Conservation (phyloP, 2,888 invertebrate genomes). For the Eupithecia subumbrata region DNA sequence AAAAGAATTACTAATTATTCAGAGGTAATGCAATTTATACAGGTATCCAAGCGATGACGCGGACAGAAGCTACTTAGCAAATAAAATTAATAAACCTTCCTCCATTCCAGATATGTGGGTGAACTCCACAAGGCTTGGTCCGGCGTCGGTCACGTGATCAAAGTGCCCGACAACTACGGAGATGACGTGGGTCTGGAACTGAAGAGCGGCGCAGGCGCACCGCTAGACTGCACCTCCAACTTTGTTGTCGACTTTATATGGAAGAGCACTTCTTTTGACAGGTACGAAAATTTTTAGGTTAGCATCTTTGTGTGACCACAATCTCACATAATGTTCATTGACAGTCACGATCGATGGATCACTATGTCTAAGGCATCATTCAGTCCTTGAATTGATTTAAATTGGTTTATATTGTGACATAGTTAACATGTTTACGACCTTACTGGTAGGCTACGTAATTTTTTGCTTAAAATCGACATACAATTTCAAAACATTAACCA, state of each 20-base stretch:
- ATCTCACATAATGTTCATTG: too few relatives aligned
- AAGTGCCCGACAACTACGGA: constrained; percentile 97
- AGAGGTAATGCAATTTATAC: background rate
- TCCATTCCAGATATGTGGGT: constrained; percentile 87
- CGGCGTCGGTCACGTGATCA: constrained; percentile 99
- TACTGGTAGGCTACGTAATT: background rate
- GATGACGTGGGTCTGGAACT: constrained; percentile 99
- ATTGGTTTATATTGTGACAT: background rate
- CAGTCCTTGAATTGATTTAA: too few relatives aligned
- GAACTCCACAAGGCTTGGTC: constrained; percentile 98
- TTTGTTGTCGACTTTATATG: constrained; percentile 99
- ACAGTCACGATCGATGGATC: too few relatives aligned
- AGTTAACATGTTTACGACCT: background rate
- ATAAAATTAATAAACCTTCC: background rate
- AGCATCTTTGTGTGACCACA: background rate
- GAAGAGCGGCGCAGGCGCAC: constrained; percentile 95
- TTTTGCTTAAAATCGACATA: background rate
- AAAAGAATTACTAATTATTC: background rate
- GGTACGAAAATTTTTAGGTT: background rate
- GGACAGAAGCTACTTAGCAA: background rate
- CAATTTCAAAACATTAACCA: too few relatives aligned
- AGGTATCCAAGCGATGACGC: background rate
- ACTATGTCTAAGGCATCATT: too few relatives aligned
- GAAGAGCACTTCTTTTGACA: constrained; percentile 89
- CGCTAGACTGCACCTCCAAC: constrained; percentile 96